phyloP scores from a whole-genome alignment of 2,797 vertebrate species.

The Paguma larvata region DNA sequence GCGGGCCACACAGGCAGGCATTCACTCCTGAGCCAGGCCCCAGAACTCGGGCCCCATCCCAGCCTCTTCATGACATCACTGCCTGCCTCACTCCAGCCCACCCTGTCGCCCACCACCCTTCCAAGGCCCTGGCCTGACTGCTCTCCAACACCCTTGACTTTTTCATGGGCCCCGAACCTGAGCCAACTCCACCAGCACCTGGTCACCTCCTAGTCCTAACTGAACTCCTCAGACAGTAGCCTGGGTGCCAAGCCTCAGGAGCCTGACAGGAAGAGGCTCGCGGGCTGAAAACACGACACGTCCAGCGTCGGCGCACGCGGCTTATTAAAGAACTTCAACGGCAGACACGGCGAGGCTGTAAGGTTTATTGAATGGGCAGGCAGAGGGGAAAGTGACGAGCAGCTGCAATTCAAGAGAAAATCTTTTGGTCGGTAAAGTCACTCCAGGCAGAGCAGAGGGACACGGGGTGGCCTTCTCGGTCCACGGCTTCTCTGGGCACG shows the following conservation, averaged over 20 bases:
- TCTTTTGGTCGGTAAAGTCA: background rate
- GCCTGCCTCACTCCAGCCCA: background rate
- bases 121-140: background rate
- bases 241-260: background rate
- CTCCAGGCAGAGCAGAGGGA: background rate
- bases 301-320: background rate
- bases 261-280: background rate
- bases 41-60: background rate
- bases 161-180: background rate
- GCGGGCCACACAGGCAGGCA: background rate
- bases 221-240: background rate
- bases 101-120: background rate
- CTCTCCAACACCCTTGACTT: no score
- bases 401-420: background rate
- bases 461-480: background rate
- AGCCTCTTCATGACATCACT: background rate
- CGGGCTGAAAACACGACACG: background rate
- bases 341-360: background rate
- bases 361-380: background rate
- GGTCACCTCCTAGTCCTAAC: background rate
- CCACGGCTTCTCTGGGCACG: background rate
- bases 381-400: background rate
- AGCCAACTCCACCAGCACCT: background rate
- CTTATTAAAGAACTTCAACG: background rate
- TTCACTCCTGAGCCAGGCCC: background rate